Conservation (phyloP, 2,888 invertebrate species). For the Digitonthophagus gazella region DNA sequence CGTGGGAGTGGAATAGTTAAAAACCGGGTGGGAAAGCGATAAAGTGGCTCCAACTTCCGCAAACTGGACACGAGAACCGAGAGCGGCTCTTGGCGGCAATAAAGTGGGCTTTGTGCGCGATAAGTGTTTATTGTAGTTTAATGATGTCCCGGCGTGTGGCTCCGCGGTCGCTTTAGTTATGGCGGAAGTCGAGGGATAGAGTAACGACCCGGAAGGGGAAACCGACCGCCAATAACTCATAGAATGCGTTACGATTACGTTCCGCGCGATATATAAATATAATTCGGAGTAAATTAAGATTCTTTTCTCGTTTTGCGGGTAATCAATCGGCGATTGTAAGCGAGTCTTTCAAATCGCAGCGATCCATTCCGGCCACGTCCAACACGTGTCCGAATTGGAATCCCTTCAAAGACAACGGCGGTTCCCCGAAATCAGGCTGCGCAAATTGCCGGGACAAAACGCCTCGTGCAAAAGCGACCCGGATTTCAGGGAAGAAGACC, state of each 20-base stretch:
- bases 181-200: constrained; percentile 39
- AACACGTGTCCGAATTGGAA: too few species aligned
- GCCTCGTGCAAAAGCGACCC: too few species aligned
- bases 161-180: constrained; percentile 40
- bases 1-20: background rate
- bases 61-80: background rate
- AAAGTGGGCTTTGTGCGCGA: constrained; percentile 44
- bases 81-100: constrained; percentile 38
- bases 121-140: constrained; percentile 48
- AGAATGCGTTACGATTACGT: background rate
- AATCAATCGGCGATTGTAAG: too few species aligned
- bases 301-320: too few species aligned
- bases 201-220: constrained; percentile 42
- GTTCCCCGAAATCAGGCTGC: too few species aligned
- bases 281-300: too few species aligned
- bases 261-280: too few species aligned
- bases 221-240: constrained; percentile 37
- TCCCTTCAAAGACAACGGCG: too few species aligned
- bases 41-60: background rate
- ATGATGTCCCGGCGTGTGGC: constrained; percentile 43
- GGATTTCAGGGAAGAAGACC: too few species aligned
- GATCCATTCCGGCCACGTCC: too few species aligned
- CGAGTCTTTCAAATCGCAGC: too few species aligned
- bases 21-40: background rate
- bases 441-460: too few species aligned